A percentile compares a stretch with the other conserved stretches of the same genome.
phyloP scores from a whole-genome alignment of 2,888 invertebrate species.

The Palloptera scutellata region DNA sequence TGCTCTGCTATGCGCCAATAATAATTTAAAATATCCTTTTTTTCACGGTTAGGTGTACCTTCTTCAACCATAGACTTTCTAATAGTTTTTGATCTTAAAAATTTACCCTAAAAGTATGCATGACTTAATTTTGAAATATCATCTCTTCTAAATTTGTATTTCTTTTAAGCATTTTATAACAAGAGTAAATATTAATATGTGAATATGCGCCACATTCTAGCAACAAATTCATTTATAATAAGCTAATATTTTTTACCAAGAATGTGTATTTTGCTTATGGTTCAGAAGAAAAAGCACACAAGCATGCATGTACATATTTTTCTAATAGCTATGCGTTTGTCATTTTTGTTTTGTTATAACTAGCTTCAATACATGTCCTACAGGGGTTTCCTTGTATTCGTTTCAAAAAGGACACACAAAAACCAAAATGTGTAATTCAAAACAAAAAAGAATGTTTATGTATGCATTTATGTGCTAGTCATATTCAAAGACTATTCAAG shows the following conservation, averaged over 20 bases:
- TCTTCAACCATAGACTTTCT: not conserved
- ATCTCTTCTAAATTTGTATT: no score
- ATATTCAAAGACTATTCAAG: no score
- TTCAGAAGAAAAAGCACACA: not conserved
- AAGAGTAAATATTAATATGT: not conserved
- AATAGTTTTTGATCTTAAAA: not conserved
- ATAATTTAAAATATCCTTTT: not conserved
- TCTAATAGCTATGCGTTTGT: no score
- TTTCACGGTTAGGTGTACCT: constrained; percentile 2
- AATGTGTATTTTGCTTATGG: not conserved
- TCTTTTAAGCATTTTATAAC: constrained; percentile 12
- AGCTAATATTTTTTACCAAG: constrained; percentile 27
- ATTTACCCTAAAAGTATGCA: constrained; percentile 37
- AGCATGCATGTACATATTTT: no score
- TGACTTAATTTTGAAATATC: constrained; percentile 34
- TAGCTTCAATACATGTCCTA: no score
- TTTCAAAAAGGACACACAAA: no score
- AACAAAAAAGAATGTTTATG: no score
- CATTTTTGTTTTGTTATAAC: no score
- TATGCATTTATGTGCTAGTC: no score
- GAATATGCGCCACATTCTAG: no score
- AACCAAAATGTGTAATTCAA: not conserved
- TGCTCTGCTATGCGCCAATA: not conserved
- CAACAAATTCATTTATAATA: constrained; percentile 31
- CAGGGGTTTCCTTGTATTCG: no score